phyloP scores from a whole-genome alignment of 2,113 vertebrate species.

The Centrocercus urophasianus region DNA sequence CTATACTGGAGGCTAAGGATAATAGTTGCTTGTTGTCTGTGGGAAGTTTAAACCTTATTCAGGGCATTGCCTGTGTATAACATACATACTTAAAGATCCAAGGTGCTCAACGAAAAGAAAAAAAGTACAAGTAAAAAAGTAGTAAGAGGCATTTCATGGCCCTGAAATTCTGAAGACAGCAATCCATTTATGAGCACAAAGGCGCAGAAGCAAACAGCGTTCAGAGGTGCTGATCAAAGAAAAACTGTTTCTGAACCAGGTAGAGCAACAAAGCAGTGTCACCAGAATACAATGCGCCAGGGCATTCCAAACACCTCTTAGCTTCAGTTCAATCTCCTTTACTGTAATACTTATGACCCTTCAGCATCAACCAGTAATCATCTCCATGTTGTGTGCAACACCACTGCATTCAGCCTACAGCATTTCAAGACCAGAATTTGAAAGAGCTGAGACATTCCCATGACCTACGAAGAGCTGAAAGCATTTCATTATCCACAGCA shows the following conservation, averaged over 20 bases:
- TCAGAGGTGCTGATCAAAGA: not conserved
- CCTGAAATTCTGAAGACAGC: not conserved
- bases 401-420: not conserved
- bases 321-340: not conserved
- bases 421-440: not conserved
- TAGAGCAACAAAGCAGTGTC: not conserved
- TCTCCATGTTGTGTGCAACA: not conserved
- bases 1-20: not conserved
- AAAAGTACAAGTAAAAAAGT: not conserved
- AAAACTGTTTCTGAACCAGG: accelerated
- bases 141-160: not conserved
- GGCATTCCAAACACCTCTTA: not conserved
- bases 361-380: not conserved
- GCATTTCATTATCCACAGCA: not conserved
- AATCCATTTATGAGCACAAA: not conserved
- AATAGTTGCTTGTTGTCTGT: not conserved
- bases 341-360: not conserved
- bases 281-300: accelerated
- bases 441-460: not conserved
- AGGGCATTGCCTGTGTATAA: not conserved
- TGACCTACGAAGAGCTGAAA: not conserved
- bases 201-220: not conserved
- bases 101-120: not conserved
- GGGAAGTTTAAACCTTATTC: not conserved
- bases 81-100: not conserved